Percentiles rank a stretch among this genome's conserved stretches.
Evolutionary conservation across 1,140 invertebrate species (phyloP).

Genomic region (Doryteuthis pealeii): DNA sequence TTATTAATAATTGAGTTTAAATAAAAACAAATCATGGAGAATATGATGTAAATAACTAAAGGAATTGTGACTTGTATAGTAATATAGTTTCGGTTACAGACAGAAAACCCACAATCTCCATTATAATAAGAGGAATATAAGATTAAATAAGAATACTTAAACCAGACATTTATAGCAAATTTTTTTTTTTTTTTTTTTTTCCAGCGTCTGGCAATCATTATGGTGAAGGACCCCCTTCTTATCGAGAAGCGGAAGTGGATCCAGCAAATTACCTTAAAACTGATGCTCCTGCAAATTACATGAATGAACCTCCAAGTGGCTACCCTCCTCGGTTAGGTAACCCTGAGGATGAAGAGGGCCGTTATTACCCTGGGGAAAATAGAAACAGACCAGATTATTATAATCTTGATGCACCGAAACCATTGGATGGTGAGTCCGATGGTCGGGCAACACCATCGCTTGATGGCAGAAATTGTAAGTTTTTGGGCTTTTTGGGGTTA

Average conservation of each 20-base stretch:
- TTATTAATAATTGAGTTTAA: no score
- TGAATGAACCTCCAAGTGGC: neutral
- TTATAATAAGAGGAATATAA: no score
- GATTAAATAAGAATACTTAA: no score
- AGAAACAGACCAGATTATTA: neutral
- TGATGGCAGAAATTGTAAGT: constrained; percentile 33
- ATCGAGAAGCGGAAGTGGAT: neutral
- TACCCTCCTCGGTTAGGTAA: neutral
- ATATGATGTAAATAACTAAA: no score
- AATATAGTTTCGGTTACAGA: no score
- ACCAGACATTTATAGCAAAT: no score
- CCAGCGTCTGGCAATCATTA: neutral
- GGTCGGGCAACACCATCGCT: constrained; percentile 39
- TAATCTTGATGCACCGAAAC: constrained; percentile 19
- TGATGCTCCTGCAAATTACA: neutral
- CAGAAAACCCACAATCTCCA: no score
- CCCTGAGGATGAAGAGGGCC: neutral
- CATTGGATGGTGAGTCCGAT: constrained; percentile 32
- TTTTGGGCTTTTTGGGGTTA: neutral
- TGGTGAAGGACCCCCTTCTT: neutral
- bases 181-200: no score
- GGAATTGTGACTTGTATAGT: no score
- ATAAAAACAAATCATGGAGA: no score
- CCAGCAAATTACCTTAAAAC: neutral
- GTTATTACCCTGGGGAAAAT: neutral